Evolutionary conservation across 2,113 vertebrate species (phyloP), one percentile per base, ranked within the genome.

Genomic region (Orthonyx spaldingii): DNA sequence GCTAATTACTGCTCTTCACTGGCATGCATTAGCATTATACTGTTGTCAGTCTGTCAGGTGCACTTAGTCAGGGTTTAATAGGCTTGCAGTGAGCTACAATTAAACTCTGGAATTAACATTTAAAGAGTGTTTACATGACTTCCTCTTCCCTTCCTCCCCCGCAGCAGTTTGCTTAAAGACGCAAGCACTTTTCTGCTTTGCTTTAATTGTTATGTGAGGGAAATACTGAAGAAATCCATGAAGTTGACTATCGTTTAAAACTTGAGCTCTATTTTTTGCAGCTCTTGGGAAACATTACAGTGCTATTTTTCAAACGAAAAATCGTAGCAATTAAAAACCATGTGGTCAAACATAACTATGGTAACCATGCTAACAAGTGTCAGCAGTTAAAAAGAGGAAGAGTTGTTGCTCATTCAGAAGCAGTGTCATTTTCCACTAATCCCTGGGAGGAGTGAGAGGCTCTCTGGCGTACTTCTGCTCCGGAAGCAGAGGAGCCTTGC

Each of bases 1-100:
- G 81, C 84, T 97, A 97, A 97, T 97, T 97, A 76, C 90, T 95
- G 84, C 94, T 96, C 94, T 95, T 97, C 91, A 50, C 81, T 92
- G 86, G 95, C 92, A n/a, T 66, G 89, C 87, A 97, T 96, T 95
- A 95, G 77, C 77, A 96, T 96, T 97, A 94, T 96, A 94, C 90
- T 94, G 94, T 95, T 96, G 96, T 97, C 96, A 97, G 93, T 96
- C 96, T 97, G 96, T 96, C 95, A 97, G 96, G 96, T 97, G 94
- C 95, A 95, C 95, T 97, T 96, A 97, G 92, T 93, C 96, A 96
- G 89, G 91, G 91, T 91, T 97, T 97, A 96, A 97, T 96, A 96
- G 92, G 94, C 84, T 96, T 92, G 87, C 96, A 95, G 92, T 76
- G 96, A 95, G 92, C 96, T 97, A 95, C 96, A 96, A 97, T 97